A percentile compares a stretch with the other conserved stretches of the same genome.
These are phyloP conservation scores for Austrolebias charrua DNA, from an alignment of 2,797 vertebrate species.

Conservation along the genomic window DNA sequence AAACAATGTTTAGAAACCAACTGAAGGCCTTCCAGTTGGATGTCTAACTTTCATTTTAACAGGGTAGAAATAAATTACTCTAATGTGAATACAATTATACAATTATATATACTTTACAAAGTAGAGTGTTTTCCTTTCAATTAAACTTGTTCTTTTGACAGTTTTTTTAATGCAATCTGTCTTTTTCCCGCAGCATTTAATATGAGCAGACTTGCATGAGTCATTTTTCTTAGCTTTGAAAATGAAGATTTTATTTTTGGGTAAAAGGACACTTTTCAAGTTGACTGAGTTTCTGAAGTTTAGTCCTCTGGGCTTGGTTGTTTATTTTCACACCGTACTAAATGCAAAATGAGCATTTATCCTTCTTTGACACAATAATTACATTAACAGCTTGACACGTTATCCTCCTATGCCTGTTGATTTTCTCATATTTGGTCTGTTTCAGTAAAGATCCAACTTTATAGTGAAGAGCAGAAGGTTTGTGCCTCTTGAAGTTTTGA, in stretches of 20 bases:
- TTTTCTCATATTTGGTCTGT: background rate
- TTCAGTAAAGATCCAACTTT: background rate
- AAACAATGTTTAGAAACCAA: no score
- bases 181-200: no score
- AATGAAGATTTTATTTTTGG: constrained; percentile 18
- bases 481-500: constrained; percentile 16
- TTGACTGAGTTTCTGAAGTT: background rate
- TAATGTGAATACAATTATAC: no score
- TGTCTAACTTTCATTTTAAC: no score
- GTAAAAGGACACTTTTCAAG: constrained; percentile 5
- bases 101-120: no score
- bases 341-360: background rate
- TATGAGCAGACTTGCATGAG: no score
- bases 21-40: no score
- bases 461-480: background rate
- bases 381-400: background rate
- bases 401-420: background rate
- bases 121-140: no score
- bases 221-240: background rate
- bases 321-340: constrained; percentile 2
- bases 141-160: no score
- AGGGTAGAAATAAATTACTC: no score
- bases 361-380: background rate
- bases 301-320: constrained; percentile 1
- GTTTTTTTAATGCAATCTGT: no score